A percentile compares a stretch with the other conserved stretches of the same genome.
These are phyloP conservation scores for Dinocampus coccinellae DNA, from an alignment of 2,888 invertebrate species.

Conservation along the genomic window DNA sequence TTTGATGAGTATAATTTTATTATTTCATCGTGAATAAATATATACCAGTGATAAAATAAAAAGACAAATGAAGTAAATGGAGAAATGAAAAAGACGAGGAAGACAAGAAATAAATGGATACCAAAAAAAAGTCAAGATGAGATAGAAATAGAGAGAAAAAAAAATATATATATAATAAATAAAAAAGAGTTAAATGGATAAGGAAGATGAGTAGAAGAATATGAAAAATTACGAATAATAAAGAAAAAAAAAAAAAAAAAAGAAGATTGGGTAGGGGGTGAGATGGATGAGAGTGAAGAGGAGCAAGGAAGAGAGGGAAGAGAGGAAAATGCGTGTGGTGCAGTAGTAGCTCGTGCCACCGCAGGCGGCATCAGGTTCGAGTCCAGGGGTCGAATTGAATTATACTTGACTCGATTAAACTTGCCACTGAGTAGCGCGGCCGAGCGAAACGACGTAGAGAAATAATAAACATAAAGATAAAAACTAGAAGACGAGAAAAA, in stretches of 20 bases:
- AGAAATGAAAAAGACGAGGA: constrained; percentile 4
- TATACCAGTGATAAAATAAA: constrained; percentile 24
- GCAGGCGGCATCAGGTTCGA: constrained; percentile 42
- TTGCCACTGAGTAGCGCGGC: constrained; percentile 35
- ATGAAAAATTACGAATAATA: no score
- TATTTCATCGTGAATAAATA: constrained; percentile 48
- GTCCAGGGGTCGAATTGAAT: constrained; percentile 50
- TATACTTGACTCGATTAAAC: constrained; percentile 53
- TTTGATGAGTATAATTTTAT: constrained; percentile 55
- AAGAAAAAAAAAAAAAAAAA: not conserved
- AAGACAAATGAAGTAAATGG: constrained; percentile 16
- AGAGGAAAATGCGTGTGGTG: constrained; percentile 24
- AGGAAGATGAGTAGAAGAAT: no score
- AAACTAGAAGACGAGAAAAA: no score
- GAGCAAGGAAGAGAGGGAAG: no score
- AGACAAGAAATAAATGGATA: constrained; percentile 21
- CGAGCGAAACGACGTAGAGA: constrained; percentile 13
- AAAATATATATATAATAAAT: no score
- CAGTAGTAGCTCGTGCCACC: constrained; percentile 39
- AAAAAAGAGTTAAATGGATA: no score
- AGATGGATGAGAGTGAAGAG: constrained; percentile 40
- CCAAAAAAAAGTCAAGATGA: constrained; percentile 31
- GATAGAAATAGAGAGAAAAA: not conserved
- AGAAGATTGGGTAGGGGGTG: constrained; percentile 8
- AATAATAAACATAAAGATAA: constrained; percentile 29